Base-by-base conservation (phyloP, 2,888 invertebrate species). In the Apotomis turbidana region DNA sequence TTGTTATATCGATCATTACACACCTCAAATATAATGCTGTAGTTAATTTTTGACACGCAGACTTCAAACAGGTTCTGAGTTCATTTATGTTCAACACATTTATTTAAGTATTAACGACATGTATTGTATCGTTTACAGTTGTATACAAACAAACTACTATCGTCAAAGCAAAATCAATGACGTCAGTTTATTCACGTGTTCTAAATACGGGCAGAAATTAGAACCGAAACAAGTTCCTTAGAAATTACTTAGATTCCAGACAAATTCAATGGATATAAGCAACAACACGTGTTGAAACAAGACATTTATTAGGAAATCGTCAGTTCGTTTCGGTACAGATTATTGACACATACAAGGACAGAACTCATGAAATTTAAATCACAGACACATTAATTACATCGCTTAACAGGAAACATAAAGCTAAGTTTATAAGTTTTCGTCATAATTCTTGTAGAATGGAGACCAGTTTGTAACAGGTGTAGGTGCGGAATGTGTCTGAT, bases 331-430 rank as follows among this genome's bases (percentile, higher is more conserved):
- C 4, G 46, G 55, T 57, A 67, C 27, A 9, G 15, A 57, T 57
- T 46, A n/a, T 12, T 8, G 44, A 46, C 15, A 64, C 44, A 54
- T 4, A 62, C 36, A 13, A 46, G 13, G 54, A 46, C 55, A 46
- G 15, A 46, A 55, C 9, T 27, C 58, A 62, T 27, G n/a, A 62
- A 63, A 51, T 72, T 62, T 38, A 13, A 68, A 62, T 52, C 58
- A 62, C 44, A 68, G 68, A 62, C 58, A 52, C 71, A 68, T 68
- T 62, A 61, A 72, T 68, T 72, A 12, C 36, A 58, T 58, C 62
- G 51, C 44, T 46, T 36, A 62, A 63, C 71, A 68, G 62, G 68
- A 72, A 72, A 52, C 68, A 72, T 63, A 68, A 68, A 63, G 68
- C 46, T 9, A 63, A 63, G 38, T 60, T 12, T 46, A 62, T 66